These are phyloP conservation scores for Harpagoxenus sublaevis DNA, from an alignment of 2,888 invertebrate species.

Conservation along the genomic window DNA sequence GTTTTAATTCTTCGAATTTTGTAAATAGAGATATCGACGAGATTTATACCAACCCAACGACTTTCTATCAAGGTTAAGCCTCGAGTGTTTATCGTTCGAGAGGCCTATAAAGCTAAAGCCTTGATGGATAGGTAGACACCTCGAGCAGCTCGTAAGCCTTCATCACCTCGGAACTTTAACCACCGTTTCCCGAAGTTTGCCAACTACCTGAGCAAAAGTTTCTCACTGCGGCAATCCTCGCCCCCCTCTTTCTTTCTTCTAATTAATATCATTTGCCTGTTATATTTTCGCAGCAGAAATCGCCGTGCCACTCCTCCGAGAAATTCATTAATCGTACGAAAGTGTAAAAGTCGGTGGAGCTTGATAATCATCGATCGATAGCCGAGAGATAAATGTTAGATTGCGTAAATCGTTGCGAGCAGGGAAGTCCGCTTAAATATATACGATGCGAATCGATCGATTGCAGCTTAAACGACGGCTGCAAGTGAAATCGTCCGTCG, in stretches of 20 bases:
- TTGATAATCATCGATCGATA: slow-evolving; percentile 3
- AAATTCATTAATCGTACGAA: slow-evolving; percentile 13
- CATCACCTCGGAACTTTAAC: slow-evolving; percentile 48
- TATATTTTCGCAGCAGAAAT: slow-evolving; percentile 13
- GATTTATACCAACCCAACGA: slow-evolving; percentile 24
- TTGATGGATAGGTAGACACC: slow-evolving; percentile 54
- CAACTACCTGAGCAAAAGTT: slow-evolving; percentile 38
- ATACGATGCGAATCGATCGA: slow-evolving; percentile 18
- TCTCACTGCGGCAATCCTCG: slow-evolving; percentile 9
- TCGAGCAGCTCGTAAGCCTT: slow-evolving; percentile 40
- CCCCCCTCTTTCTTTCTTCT: slow-evolving; percentile 10
- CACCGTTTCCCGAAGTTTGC: slow-evolving; percentile 1
- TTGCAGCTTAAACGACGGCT: slow-evolving; percentile 30
- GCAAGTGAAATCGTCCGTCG: slow-evolving; percentile 42
- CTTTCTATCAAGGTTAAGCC: slow-evolving; percentile 55
- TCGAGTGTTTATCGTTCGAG: slow-evolving; percentile 61
- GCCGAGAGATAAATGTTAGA: neutral
- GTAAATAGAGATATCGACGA: neutral
- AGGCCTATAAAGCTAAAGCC: slow-evolving; percentile 52
- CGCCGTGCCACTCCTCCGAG: neutral
- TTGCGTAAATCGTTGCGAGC: neutral
- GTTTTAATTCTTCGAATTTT: neutral
- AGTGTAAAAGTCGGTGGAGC: neutral
- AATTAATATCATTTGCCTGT: slow-evolving; percentile 47
- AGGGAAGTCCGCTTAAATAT: neutral